Conservation (phyloP, 2,113 vertebrate species). For the Corythaixoides concolor region DNA sequence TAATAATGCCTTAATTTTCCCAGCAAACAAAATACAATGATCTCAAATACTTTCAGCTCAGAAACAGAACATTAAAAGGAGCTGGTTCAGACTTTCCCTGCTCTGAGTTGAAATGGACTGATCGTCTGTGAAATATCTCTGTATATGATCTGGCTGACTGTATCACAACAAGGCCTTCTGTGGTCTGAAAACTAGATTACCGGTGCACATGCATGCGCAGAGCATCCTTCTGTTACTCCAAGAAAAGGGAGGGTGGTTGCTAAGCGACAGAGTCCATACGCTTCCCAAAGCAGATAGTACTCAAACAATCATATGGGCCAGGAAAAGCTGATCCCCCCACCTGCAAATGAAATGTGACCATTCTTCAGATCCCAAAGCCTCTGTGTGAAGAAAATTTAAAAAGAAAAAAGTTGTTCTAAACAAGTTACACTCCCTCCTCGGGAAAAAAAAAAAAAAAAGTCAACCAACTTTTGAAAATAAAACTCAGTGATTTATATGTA, state of each 20-base stretch:
- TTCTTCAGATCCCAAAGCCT: not conserved
- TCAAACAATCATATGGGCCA: slow-evolving; percentile 2
- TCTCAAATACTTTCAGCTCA: not conserved
- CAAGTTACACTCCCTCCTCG: not conserved
- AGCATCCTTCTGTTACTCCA: not conserved
- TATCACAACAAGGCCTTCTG: slow-evolving; percentile 2
- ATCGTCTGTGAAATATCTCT: not conserved
- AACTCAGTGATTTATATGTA: not conserved
- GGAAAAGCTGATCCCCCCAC: not conserved
- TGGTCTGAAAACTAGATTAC: slow-evolving; percentile 49
- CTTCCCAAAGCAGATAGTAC: slow-evolving; percentile 45
- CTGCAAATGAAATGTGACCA: fast-evolving
- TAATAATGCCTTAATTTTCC: not conserved
- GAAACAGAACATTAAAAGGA: not conserved
- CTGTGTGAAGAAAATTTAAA: not conserved
- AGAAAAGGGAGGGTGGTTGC: slow-evolving; percentile 68
- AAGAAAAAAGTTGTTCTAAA: not conserved
- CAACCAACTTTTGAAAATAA: not conserved
- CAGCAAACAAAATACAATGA: not conserved
- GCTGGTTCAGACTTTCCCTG: not conserved
- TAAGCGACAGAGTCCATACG: slow-evolving; percentile 60
- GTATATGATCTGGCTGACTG: not conserved
- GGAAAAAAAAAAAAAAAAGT: not conserved
- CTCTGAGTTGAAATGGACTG: not conserved
- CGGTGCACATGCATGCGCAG: not conserved